Conservation (phyloP, 35 echinoderm and acorn worm species). For the Antedon bifida region DNA sequence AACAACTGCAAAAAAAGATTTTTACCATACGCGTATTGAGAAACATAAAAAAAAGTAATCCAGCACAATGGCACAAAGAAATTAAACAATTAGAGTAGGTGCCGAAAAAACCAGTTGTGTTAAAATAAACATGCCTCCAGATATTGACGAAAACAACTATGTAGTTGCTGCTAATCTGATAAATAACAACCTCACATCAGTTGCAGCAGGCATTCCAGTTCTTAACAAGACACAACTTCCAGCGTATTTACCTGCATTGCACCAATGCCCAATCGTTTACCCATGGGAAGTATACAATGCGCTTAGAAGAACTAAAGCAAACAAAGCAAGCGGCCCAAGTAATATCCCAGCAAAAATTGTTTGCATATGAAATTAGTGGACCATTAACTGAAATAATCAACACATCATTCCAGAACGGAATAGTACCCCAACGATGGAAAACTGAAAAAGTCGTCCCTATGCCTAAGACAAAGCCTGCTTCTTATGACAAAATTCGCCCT, state of each 20-base stretch:
- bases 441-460: conserved; percentile 31
- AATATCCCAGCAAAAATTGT: conserved; percentile 25
- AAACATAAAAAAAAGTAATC: conserved; percentile 18
- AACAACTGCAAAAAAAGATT: conserved; percentile 1
- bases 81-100: conserved; percentile 3
- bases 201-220: not conserved
- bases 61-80: conserved; percentile 15
- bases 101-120: not conserved
- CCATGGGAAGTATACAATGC: conserved; percentile 30
- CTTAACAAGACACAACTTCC: conserved; percentile 5
- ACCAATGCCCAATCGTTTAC: conserved; percentile 7
- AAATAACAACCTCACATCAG: not conserved
- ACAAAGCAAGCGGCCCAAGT: conserved; percentile 42
- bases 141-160: not conserved
- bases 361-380: conserved; percentile 24
- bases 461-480: conserved; percentile 31
- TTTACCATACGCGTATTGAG: conserved; percentile 15
- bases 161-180: not conserved
- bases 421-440: conserved; percentile 47
- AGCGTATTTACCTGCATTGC: conserved; percentile 10
- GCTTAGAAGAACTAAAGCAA: conserved; percentile 22
- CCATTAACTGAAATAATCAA: conserved; percentile 36
- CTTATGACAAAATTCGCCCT: no score
- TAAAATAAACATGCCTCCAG: not conserved
- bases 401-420: conserved; percentile 15